A percentile compares a stretch with the other conserved stretches of the same genome.
Conservation (phyloP, 2,888 invertebrate genomes). For the Carcina quercana region DNA sequence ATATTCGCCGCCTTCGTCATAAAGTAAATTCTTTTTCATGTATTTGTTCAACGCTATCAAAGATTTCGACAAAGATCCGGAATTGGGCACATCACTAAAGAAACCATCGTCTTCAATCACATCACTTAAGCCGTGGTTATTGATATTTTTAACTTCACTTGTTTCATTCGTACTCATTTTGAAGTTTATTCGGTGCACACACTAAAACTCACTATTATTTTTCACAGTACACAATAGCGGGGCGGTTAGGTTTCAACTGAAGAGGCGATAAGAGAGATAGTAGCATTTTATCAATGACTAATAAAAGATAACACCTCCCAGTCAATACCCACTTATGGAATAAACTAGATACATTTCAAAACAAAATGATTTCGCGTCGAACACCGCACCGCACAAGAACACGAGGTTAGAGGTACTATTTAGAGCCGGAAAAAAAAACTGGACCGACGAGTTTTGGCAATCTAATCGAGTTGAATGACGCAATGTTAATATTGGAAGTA, state of each 20-base stretch:
- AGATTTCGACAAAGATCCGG: slow-evolving; percentile 55
- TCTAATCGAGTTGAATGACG: slow-evolving; percentile 51
- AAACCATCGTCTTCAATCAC: slow-evolving; percentile 58
- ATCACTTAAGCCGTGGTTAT: slow-evolving; percentile 15
- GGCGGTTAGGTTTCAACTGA: slow-evolving; percentile 34
- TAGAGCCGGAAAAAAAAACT: slow-evolving; percentile 51
- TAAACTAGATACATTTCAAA: slow-evolving; percentile 25
- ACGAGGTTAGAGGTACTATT: slow-evolving; percentile 51
- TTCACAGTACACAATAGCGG: slow-evolving; percentile 25
- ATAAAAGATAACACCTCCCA: slow-evolving; percentile 28
- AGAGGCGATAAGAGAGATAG: slow-evolving; percentile 39
- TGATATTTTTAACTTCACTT: slow-evolving; percentile 20
- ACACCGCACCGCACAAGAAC: slow-evolving; percentile 36
- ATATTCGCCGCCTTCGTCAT: slow-evolving; percentile 43
- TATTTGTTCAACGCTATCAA: slow-evolving; percentile 58
- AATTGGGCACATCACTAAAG: slow-evolving; percentile 50
- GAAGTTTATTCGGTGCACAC: background rate
- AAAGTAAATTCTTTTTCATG: slow-evolving; percentile 58
- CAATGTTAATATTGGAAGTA: slow-evolving; percentile 33
- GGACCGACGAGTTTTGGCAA: slow-evolving; percentile 53
- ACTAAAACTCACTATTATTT: slow-evolving; percentile 16
- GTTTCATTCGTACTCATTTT: slow-evolving; percentile 32
- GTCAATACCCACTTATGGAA: slow-evolving; percentile 31
- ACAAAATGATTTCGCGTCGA: slow-evolving; percentile 5
- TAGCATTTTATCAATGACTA: slow-evolving; percentile 38